These are phyloP conservation scores for Carollia perspicillata DNA, from an alignment of 2,113 vertebrate species.

Conservation along the genomic window DNA sequence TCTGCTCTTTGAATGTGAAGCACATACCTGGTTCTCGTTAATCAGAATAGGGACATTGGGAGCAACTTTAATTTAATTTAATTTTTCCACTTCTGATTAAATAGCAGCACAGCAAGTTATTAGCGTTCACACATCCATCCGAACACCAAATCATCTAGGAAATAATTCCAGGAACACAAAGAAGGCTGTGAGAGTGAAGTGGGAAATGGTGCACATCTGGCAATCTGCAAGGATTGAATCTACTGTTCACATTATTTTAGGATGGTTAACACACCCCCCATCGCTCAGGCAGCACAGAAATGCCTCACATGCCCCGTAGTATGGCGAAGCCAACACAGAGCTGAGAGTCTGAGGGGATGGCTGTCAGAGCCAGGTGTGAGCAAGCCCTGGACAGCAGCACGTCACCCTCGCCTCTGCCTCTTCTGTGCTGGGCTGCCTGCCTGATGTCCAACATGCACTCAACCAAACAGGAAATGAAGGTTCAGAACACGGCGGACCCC, in stretches of 20 bases:
- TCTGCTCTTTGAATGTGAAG: constrained; percentile 13
- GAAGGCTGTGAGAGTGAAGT: neutral
- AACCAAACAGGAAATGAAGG: neutral
- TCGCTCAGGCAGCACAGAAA: neutral
- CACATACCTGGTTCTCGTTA: constrained; percentile 29
- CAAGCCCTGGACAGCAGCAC: no score
- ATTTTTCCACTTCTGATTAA: constrained; percentile 51
- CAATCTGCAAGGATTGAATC: neutral
- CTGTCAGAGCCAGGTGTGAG: neutral
- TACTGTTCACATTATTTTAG: neutral
- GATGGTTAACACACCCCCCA: neutral
- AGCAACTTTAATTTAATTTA: constrained; percentile 36
- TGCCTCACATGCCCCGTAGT: neutral
- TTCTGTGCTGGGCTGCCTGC: neutral
- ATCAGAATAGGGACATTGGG: constrained; percentile 17
- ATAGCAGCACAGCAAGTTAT: neutral
- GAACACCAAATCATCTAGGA: neutral
- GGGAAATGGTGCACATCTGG: neutral
- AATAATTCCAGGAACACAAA: constrained; percentile 5
- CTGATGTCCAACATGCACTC: neutral
- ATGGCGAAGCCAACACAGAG: neutral
- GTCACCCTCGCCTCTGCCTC: neutral
- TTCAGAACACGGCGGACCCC: neutral
- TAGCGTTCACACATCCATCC: neutral
- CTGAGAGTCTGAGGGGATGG: neutral